A percentile compares a stretch with the other conserved stretches of the same genome.
phyloP scores from a whole-genome alignment of 2,113 vertebrate genomes.

The Mola mola region DNA sequence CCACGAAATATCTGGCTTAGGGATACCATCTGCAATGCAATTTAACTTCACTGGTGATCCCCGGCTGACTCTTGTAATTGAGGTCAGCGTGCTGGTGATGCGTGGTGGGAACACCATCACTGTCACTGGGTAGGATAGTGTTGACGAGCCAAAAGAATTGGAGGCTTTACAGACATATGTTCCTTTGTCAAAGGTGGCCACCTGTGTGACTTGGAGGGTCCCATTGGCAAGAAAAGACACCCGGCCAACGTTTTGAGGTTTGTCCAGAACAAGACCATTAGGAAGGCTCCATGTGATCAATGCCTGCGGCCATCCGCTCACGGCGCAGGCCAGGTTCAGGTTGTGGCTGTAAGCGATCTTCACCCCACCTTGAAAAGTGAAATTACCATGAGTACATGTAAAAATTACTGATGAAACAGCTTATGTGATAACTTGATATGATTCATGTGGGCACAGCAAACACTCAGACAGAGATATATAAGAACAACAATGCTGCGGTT shows the following conservation, averaged over 20 bases:
- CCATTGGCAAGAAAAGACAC: conserved; percentile 74
- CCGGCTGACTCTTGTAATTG: conserved; percentile 73
- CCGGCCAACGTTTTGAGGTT: conserved; percentile 74
- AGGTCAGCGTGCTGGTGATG: conserved; percentile 73
- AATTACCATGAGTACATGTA: no score
- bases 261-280: conserved; percentile 78
- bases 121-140: conserved; percentile 78
- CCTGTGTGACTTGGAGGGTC: conserved; percentile 78
- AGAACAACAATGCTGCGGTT: no score
- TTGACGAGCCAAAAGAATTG: conserved; percentile 79
- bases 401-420: no score
- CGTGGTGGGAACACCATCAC: conserved; percentile 81
- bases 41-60: conserved; percentile 75
- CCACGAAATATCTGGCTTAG: conserved; percentile 84
- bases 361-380: conserved; percentile 59
- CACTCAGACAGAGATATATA: no score
- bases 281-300: conserved; percentile 81
- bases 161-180: conserved; percentile 80
- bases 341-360: conserved; percentile 78
- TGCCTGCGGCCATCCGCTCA: conserved; percentile 80
- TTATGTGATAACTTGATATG: no score
- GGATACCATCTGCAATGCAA: conserved; percentile 77
- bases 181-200: conserved; percentile 79
- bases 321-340: conserved; percentile 78
- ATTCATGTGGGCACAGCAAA: no score